Evolutionary conservation across 2,797 vertebrate species (phyloP).

Genomic region (Sarcoramphus papa): DNA sequence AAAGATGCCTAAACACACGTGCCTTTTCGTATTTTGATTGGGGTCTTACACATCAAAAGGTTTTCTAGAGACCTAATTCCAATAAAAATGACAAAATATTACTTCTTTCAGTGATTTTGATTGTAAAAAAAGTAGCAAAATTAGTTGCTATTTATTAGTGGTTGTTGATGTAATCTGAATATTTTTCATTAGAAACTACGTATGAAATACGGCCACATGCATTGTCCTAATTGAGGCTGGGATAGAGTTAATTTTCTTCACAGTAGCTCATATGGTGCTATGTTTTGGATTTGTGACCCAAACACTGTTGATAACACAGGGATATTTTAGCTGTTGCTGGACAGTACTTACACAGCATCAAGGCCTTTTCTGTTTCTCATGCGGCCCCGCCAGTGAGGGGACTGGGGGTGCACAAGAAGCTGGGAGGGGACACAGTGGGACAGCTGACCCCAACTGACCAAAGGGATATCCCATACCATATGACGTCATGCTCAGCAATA

Average conservation of each 20-base stretch:
- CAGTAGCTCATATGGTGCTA: not conserved
- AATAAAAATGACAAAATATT: not conserved
- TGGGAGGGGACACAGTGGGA: not conserved
- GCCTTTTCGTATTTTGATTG: not conserved
- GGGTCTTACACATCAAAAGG: not conserved
- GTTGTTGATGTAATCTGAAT: not conserved
- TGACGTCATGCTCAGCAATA: not conserved
- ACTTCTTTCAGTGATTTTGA: not conserved
- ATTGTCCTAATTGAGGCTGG: not conserved
- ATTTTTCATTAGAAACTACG: not conserved
- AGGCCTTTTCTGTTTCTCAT: not conserved
- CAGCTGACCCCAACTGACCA: not conserved
- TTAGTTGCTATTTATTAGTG: not conserved
- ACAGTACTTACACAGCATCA: not conserved
- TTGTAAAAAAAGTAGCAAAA: not conserved
- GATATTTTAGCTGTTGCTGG: not conserved
- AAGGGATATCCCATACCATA: not conserved
- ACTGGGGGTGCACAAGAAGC: not conserved
- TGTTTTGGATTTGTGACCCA: not conserved
- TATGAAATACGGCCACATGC: not conserved
- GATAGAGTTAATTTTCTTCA: not conserved
- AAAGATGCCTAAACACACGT: not conserved
- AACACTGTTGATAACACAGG: not conserved
- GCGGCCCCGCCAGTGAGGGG: accelerated
- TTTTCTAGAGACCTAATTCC: not conserved